Evolutionary conservation across 2,888 invertebrate genomes (phyloP).

Genomic region (Caenorhabditis zanzibari): DNA sequence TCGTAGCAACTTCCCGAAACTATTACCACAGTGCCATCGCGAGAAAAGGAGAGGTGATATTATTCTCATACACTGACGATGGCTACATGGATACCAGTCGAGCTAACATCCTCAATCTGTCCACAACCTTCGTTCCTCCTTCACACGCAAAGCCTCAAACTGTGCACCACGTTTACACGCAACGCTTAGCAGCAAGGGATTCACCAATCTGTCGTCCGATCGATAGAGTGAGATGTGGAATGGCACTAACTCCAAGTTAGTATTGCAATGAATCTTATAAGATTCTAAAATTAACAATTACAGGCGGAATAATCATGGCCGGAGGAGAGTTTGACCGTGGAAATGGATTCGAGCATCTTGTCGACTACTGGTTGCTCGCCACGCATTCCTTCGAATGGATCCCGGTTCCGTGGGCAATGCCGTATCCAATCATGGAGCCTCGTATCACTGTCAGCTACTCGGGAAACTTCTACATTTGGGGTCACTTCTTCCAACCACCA

Average conservation of each 20-base stretch:
- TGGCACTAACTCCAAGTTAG: slow-evolving; percentile 80
- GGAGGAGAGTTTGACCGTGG: slow-evolving; percentile 82
- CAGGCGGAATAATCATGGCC: slow-evolving; percentile 81
- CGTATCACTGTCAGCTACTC: slow-evolving; percentile 80
- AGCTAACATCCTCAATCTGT: slow-evolving; percentile 77
- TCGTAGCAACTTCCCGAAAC: slow-evolving; percentile 79
- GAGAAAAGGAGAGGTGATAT: slow-evolving; percentile 79
- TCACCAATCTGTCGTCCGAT: too few relatives aligned
- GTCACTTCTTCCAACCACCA: slow-evolving; percentile 83
- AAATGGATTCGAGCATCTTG: slow-evolving; percentile 76
- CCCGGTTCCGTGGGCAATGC: slow-evolving; percentile 81
- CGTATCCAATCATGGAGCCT: slow-evolving; percentile 82
- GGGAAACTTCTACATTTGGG: slow-evolving; percentile 82
- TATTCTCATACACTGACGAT: slow-evolving; percentile 81
- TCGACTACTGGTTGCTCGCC: slow-evolving; percentile 82
- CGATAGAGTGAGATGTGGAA: too few relatives aligned
- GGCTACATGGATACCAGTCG: slow-evolving; percentile 81
- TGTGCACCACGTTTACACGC: slow-evolving; percentile 70
- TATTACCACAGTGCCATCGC: slow-evolving; percentile 83
- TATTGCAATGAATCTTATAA: slow-evolving; percentile 29
- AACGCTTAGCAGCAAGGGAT: too few relatives aligned
- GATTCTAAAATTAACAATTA: slow-evolving; percentile 14
- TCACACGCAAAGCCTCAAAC: slow-evolving; percentile 79
- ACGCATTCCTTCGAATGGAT: slow-evolving; percentile 80
- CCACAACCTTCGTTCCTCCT: slow-evolving; percentile 77